Evolutionary conservation across 2,888 invertebrate genomes (phyloP).

Genomic region (Mesochorus sp.): DNA sequence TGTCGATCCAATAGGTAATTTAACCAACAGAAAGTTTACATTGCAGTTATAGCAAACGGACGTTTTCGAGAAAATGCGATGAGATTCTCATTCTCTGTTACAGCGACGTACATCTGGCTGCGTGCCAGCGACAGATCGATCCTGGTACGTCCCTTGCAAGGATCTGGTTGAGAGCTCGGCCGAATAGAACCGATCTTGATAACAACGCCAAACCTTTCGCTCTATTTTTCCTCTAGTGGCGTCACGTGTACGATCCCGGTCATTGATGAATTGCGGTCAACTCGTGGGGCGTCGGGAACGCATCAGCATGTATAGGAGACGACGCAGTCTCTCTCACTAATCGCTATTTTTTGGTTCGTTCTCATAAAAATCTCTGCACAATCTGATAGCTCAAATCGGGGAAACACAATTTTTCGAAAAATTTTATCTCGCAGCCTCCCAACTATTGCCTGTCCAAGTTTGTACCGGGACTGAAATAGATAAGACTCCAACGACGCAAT

Average conservation of each 20-base stretch:
- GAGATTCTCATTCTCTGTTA: constrained; percentile 29
- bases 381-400: background rate
- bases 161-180: constrained; percentile 18
- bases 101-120: constrained; percentile 34
- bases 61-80: constrained; percentile 7
- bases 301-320: constrained; percentile 5
- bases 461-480: constrained; percentile 28
- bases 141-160: constrained; percentile 44
- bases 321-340: background rate
- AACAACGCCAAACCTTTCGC: constrained; percentile 34
- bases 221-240: constrained; percentile 38
- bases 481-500: constrained; percentile 21
- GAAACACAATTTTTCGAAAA: constrained; percentile 50
- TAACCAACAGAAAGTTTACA: background rate
- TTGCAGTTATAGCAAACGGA: background rate
- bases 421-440: constrained; percentile 32
- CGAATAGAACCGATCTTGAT: constrained; percentile 55
- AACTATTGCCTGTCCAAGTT: constrained; percentile 35
- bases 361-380: background rate
- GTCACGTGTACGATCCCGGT: constrained; percentile 42
- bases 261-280: constrained; percentile 61
- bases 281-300: constrained; percentile 27
- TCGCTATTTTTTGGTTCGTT: constrained; percentile 27
- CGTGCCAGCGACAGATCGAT: constrained; percentile 47
- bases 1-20: constrained; percentile 24